Base-by-base conservation (phyloP, 1,140 invertebrate genomes). In the Hormaphis cornu region DNA sequence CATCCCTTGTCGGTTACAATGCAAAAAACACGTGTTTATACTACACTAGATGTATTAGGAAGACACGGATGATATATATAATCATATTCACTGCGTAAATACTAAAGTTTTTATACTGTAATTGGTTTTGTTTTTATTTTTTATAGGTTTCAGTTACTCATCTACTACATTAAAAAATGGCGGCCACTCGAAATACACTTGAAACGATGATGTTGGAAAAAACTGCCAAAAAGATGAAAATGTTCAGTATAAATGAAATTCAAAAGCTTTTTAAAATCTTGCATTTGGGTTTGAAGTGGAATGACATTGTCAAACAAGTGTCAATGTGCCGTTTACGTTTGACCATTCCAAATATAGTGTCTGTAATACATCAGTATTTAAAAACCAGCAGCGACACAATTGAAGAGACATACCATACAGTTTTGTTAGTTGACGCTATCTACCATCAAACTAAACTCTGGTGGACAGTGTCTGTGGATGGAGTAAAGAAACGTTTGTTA, bases 391-490 rank as follows among this genome's bases (percentile, higher is more conserved):
- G 18, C 10, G 26, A 35, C 1, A 16, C 14, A 10, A 24, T 66
- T 16, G 44, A 33, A 16, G 44, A 33, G 24, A 33, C 44, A 7
- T 66, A 66, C 6, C 28, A 66, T 24, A 42, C 26, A 14, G 42
- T 66, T 1, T 22, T 66, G 16, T 16, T 66, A 16, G 28, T 30
- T 20, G 61, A 66, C 16, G 20, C 44, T 3, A 66, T 66, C 1
- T 66, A 50, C 28, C 61, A 66, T 35, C 44, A 48, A 14, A 66
- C 18, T n/a, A 30, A 28, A 20, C 28, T 26, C 5, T 66, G 61
- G 61, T 66, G 61, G 61, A 66, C 61, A 16, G 61, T 66, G 8
- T 22, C 61, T n/a, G 10, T 66, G 2, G 61, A 66, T 33, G 50
- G 50, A 48, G 61, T 50, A 12, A 66, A 66, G 0, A 30, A 48